phyloP scores from a whole-genome alignment of 35 echinoderm and acorn worm species.

The Lytechinus variegatus region DNA sequence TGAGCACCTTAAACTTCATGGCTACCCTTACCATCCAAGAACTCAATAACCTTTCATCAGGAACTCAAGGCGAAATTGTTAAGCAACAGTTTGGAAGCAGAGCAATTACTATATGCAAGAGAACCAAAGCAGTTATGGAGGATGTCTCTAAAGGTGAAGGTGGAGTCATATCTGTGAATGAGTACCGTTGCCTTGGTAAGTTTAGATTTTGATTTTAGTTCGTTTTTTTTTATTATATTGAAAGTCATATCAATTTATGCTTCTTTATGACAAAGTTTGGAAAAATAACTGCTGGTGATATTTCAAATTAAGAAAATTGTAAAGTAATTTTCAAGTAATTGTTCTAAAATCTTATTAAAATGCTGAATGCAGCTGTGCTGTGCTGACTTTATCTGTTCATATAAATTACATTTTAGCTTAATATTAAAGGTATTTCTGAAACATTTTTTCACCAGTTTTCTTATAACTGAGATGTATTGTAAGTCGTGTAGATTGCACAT shows the following conservation, averaged over 20 bases:
- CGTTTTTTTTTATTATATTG: background rate
- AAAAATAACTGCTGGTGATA: background rate
- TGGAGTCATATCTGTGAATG: slow-evolving; percentile 78
- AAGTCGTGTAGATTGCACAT: background rate
- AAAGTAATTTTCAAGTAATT: background rate
- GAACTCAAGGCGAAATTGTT: background rate
- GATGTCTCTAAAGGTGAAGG: slow-evolving; percentile 79
- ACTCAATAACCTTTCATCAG: slow-evolving; percentile 46
- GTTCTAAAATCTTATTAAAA: background rate
- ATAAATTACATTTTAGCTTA: background rate
- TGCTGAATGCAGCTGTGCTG: background rate
- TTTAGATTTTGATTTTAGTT: background rate
- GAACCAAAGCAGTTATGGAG: slow-evolving; percentile 69
- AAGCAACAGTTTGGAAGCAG: slow-evolving; percentile 28
- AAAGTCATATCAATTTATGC: background rate
- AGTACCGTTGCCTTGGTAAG: slow-evolving; percentile 93
- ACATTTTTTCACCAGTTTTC: background rate
- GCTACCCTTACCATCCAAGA: slow-evolving; percentile 58
- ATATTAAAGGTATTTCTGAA: background rate
- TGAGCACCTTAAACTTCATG: slow-evolving; percentile 70
- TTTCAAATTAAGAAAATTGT: background rate
- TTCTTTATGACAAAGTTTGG: background rate
- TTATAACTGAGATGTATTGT: background rate
- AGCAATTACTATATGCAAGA: slow-evolving; percentile 56
- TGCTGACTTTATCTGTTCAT: background rate